These are phyloP conservation scores for Autographa gamma DNA, from an alignment of 2,888 invertebrate genomes.

Conservation along the genomic window DNA sequence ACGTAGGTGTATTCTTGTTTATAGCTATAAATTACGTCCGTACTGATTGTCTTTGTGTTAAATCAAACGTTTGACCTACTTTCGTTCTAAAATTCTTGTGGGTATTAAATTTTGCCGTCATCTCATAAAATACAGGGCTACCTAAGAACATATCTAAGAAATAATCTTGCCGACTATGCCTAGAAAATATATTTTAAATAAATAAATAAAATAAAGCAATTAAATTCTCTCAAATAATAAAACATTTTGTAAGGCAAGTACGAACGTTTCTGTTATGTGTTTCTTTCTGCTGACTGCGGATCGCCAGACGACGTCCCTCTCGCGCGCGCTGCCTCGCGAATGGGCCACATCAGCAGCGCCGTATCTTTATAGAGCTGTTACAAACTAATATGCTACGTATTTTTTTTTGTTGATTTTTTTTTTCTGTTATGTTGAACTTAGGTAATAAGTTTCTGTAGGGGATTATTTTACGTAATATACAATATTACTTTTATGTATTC, in stretches of 20 bases:
- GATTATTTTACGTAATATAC: too few species aligned
- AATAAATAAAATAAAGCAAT: constrained; percentile 39
- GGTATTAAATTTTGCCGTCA: constrained; percentile 24
- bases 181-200: not conserved
- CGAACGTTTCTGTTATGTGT: constrained; percentile 78
- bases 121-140: constrained; percentile 18
- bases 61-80: constrained; percentile 40
- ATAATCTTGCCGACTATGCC: constrained; percentile 21
- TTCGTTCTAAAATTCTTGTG: constrained; percentile 15
- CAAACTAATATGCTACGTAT: not conserved
- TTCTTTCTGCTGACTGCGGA: constrained; percentile 87
- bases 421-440: not conserved
- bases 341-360: constrained; percentile 82
- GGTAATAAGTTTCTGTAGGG: too few species aligned
- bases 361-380: constrained; percentile 73
- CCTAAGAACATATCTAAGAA: constrained; percentile 12
- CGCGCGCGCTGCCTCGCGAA: constrained; percentile 80
- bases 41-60: constrained; percentile 40
- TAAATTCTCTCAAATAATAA: constrained; percentile 45
- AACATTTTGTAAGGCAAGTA: constrained; percentile 51
- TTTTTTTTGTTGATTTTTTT: not conserved
- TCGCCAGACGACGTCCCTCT: constrained; percentile 83
- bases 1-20: constrained; percentile 53
- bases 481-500: too few species aligned
- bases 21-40: constrained; percentile 41